Base-by-base conservation (phyloP, 2,888 invertebrate genomes). In the Carcina quercana region DNA sequence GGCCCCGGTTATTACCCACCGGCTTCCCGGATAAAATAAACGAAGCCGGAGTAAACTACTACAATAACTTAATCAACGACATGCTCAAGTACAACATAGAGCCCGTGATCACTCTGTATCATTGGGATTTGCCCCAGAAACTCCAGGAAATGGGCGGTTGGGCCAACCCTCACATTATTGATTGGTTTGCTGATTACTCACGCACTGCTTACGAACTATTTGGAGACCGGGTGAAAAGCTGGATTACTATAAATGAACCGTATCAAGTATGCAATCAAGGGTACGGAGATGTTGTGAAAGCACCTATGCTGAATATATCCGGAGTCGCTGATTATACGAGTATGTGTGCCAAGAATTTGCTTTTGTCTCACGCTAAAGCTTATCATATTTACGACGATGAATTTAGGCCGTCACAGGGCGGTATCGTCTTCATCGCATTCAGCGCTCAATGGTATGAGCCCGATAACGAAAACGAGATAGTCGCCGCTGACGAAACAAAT, bases 1-100 rank as follows among this genome's bases (percentile, higher is more conserved):
- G 91, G 91, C 45, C 87, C 0, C 67, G 91, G 14, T 70, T 91
- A 13, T 54, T 90, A 28, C 88, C 90, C 0, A 84, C 76, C 13
- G 88, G 87, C 22, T 80, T 82, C 32, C 53, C 75, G 1, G 71
- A 86, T 31, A 47, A 69, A n/a, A 61, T 88, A 7, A 92, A 89
- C 51, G 58, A 80, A 45, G 78, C 75, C 2, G 70, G 65, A 12
- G 60, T 62, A 1, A 38, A 51, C 12, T 67, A 64, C 31, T 71
- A 72, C 28, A 66, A 63, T 17, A 64, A 65, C 15, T 46, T 90
- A n/a, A 86, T 90, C 17, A 60, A 88, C 38, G 86, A 84, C 48
- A 63, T 90, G 34, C 46, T 85, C 4, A 76, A 71, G 22, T 86
- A 86, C 41, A 86, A 84, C 20, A 89, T 92, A 31, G 53, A 82